A percentile compares a stretch with the other conserved stretches of the same genome.
These are phyloP conservation scores for Sebastes trivittatus DNA, from an alignment of 2,797 vertebrate genomes.

Conservation along the genomic window DNA sequence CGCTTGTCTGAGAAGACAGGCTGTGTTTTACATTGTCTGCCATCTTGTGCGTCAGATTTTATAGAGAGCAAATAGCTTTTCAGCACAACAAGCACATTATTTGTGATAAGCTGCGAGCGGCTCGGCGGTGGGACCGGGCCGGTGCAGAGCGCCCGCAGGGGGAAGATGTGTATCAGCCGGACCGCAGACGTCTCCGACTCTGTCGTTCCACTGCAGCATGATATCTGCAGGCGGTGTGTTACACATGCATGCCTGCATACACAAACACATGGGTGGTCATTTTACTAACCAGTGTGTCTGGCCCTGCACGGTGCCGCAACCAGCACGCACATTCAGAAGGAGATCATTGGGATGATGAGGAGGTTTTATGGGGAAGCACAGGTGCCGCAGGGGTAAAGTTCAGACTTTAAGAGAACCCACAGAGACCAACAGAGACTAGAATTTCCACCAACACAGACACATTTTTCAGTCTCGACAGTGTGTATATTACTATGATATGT, in stretches of 20 bases:
- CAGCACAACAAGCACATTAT: neutral
- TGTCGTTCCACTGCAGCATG: neutral
- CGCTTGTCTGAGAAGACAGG: neutral
- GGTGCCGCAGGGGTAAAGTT: neutral
- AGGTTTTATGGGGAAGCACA: neutral
- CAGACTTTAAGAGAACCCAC: neutral
- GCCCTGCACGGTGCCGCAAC: neutral
- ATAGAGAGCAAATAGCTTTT: neutral
- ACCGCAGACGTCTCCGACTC: neutral
- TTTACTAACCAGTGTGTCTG: neutral
- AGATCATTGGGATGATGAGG: neutral
- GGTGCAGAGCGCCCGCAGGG: neutral
- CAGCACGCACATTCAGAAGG: neutral
- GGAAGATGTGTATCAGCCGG: neutral
- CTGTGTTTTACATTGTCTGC: neutral
- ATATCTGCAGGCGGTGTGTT: slow-evolving; percentile 12
- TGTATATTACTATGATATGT: neutral
- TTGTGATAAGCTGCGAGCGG: neutral
- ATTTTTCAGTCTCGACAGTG: neutral
- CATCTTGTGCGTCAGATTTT: neutral
- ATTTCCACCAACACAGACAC: neutral
- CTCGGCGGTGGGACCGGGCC: neutral
- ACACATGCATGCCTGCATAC: neutral
- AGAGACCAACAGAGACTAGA: neutral
- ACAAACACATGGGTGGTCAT: neutral